Base-by-base conservation (phyloP, 2,888 invertebrate genomes). In the Hyposoter didymator region DNA sequence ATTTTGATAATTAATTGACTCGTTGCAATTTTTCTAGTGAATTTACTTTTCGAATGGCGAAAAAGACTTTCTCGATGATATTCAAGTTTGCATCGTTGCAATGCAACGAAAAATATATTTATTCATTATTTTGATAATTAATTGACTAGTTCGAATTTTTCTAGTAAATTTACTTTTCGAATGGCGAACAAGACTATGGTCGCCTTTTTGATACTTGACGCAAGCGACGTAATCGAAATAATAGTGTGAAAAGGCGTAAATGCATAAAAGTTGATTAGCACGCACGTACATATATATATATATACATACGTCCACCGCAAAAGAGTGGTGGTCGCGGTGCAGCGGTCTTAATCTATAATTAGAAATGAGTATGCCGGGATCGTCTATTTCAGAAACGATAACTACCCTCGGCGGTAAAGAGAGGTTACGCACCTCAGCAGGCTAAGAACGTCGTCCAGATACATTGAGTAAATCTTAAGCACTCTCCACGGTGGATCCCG, bases 331-430 rank as follows among this genome's bases (percentile, higher is more conserved):
- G n/a, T 22, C 14, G 35, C 67, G 59, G 14, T 69, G 70, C 55
- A 80, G 78, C 88, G 89, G 89, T 89, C 82, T 79, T 86, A 83
- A 84, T 85, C 91, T 92, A 92, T 92, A 92, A 91, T 92, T 92
- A 92, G 89, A 87, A 88, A 85, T 82, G 87, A 84, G 89, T 89
- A 84, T 81, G 80, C 76, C 35, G 84, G 87, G 90, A 88, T 87
- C 87, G 85, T 90, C 91, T 92, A 91, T 92, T 92, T 92, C 82
- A 87, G 90, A 89, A 89, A 88, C 88, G 89, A 91, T 88, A 90
- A 87, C 82, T 87, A 80, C 74, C 82, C n/a, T 85, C 74, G n/a
- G n/a, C 76, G 72, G 82, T 67, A 66, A 87, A 66, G 86, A 90
- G 88, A 89, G 88, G 88, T 89, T 87, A 88, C 82, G 73, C 84